Evolutionary conservation across 2,888 invertebrate species (phyloP), one percentile per base, ranked within the genome.

Genomic region (Falcaria lacertinaria): DNA sequence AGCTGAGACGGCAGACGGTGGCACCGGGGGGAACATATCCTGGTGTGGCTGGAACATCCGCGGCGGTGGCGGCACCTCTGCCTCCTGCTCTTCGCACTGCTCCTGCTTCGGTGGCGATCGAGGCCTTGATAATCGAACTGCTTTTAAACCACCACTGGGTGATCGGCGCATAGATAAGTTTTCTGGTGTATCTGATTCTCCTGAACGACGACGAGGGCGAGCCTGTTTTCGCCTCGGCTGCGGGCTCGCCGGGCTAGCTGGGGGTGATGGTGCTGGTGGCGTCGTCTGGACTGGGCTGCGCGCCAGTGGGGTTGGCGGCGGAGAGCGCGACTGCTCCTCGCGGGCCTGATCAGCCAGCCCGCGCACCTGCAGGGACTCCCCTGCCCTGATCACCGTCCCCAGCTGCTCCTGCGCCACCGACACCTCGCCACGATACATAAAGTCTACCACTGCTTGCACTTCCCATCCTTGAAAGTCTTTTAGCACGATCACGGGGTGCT

Each of bases 351-450:
- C 93, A 7, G 94, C 94, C 50, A 96, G 80, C 3, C 96, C 96
- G 15, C 95, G 92, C 51, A 96, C 94, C 77, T 97, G 96, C 48
- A 97, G 89, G 41, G 95, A 95, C 71, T 97, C 96, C 0, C 97
- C 97, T 2, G 96, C 96, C 64, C 95, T 94, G 66, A 97, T 95
- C 58, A 97, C 91, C 8, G 93, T 94, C 44, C 94, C 93, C 17
- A 97, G 89, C 52, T 96, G 95, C 70, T 96, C 96, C 66, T 96
- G 95, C 5, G 94, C 93, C 41, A 97, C 96, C 57, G 95, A 95
- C 60, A 97, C 96, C 87, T 97, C 96, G 33, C 97, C 97, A 58
- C 95, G 94, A 86, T 97, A 97, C 96, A 97, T 97, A 73, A 97
- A 97, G 84, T 96, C 96, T 50, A 97, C 94, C 48, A 97, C 94